Evolutionary conservation across 35 echinoderm and acorn worm genomes (phyloP).

Genomic region (Diadema setosum): DNA sequence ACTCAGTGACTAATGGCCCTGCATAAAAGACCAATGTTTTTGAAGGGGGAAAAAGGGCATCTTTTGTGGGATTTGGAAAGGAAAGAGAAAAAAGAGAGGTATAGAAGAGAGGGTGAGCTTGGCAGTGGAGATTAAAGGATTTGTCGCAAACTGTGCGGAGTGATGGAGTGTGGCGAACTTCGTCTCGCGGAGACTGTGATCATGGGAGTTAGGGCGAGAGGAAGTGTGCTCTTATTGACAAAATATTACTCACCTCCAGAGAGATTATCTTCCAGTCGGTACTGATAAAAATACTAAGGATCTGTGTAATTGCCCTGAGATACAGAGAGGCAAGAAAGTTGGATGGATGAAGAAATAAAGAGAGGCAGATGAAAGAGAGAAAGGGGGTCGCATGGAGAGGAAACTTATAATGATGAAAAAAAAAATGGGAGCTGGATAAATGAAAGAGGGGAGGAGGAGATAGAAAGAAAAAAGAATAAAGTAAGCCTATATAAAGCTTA

Average conservation of each 20-base stretch:
- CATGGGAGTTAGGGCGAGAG: neutral
- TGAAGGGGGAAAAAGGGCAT: no score
- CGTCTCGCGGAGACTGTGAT: no score
- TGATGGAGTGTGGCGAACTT: neutral
- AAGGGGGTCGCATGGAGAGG: neutral
- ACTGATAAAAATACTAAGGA: neutral
- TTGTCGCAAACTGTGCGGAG: neutral
- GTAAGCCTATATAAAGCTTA: no score
- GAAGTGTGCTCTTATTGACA: neutral
- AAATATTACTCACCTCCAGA: neutral
- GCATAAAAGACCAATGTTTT: no score
- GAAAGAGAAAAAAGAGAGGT: neutral
- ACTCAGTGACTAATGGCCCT: no score
- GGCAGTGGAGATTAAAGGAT: neutral
- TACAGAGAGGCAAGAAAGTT: neutral
- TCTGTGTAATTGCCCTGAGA: neutral
- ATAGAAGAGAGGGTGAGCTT: neutral
- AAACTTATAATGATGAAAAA: neutral
- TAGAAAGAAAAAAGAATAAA: neutral
- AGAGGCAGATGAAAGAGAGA: neutral
- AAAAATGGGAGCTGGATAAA: neutral
- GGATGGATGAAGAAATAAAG: no score
- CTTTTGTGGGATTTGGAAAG: neutral
- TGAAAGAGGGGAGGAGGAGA: neutral
- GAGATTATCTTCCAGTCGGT: neutral